Evolutionary conservation across 2,888 invertebrate species (phyloP).

Genomic region (Bimastos eiseni): DNA sequence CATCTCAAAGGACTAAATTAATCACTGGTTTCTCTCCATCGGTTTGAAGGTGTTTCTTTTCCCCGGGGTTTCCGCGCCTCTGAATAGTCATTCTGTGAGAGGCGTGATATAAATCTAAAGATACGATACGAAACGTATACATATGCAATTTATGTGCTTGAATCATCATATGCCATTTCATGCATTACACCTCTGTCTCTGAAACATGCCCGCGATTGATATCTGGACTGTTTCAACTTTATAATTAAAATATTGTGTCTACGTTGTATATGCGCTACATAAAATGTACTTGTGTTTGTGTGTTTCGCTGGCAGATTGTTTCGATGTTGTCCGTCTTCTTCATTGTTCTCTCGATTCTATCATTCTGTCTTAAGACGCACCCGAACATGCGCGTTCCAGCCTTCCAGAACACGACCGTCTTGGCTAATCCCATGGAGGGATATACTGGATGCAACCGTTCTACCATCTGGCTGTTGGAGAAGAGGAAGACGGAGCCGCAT

Average conservation of each 20-base stretch:
- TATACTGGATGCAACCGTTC: neutral
- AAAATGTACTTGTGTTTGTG: too few species aligned
- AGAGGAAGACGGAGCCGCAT: conserved; percentile 34
- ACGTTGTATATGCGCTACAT: too few species aligned
- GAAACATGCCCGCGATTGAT: neutral
- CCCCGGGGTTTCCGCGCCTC: too few species aligned
- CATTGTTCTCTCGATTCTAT: conserved; percentile 91
- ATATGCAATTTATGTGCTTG: too few species aligned
- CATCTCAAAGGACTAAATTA: too few species aligned
- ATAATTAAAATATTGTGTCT: too few species aligned
- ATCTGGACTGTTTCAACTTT: neutral
- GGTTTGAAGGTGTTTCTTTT: too few species aligned
- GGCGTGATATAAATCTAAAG: too few species aligned
- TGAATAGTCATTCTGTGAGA: too few species aligned
- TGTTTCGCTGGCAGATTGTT: conserved; percentile 74
- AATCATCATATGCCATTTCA: too few species aligned
- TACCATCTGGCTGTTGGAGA: conserved; percentile 26
- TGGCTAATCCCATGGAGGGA: neutral
- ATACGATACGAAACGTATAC: too few species aligned
- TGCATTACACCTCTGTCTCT: neutral
- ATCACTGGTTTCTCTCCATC: too few species aligned
- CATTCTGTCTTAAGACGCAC: conserved; percentile 94
- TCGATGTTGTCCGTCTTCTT: conserved; percentile 91
- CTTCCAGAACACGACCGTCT: neutral
- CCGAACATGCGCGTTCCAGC: conserved; percentile 69